Evolutionary conservation across 64 coral and sea anemone genomes (phyloP).

Genomic region (Pocillopora damicornis): DNA sequence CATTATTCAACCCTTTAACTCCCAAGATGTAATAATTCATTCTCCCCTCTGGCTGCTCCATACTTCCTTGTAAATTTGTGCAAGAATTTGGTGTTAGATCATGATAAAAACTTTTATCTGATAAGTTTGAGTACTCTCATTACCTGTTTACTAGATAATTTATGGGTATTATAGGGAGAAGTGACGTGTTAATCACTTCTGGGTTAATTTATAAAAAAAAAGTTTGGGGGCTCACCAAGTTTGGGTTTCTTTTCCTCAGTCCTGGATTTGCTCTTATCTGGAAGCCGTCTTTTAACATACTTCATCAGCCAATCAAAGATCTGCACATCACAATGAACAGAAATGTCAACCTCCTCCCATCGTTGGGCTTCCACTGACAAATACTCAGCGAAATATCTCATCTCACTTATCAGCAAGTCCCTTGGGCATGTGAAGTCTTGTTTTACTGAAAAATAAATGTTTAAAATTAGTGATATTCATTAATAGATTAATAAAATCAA

Average conservation of each 20-base stretch:
- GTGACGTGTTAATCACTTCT: too few species aligned
- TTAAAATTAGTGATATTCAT: not conserved
- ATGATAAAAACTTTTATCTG: too few species aligned
- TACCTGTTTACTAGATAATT: too few species aligned
- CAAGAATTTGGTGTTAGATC: too few species aligned
- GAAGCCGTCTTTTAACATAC: constrained; percentile 83
- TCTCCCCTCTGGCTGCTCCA: too few species aligned
- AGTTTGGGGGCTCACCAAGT: constrained; percentile 54
- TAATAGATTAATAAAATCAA: not conserved
- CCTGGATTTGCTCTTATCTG: constrained; percentile 41
- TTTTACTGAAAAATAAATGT: constrained; percentile 63
- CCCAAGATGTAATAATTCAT: too few species aligned
- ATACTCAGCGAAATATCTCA: constrained; percentile 98
- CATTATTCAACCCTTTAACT: too few species aligned
- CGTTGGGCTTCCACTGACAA: constrained; percentile 88
- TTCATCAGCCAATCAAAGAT: constrained; percentile 99
- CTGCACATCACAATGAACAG: constrained; percentile 96
- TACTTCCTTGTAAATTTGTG: too few species aligned
- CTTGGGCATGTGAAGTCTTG: constrained; percentile 95
- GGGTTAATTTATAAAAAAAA: too few species aligned
- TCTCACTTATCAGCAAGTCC: constrained; percentile 85
- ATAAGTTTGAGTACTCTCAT: not conserved
- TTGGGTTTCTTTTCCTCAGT: constrained; percentile 59
- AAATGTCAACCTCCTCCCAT: constrained; percentile 98
- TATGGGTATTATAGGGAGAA: too few species aligned